Conservation (phyloP, 1,140 invertebrate genomes). For the Antheraea mylitta region DNA sequence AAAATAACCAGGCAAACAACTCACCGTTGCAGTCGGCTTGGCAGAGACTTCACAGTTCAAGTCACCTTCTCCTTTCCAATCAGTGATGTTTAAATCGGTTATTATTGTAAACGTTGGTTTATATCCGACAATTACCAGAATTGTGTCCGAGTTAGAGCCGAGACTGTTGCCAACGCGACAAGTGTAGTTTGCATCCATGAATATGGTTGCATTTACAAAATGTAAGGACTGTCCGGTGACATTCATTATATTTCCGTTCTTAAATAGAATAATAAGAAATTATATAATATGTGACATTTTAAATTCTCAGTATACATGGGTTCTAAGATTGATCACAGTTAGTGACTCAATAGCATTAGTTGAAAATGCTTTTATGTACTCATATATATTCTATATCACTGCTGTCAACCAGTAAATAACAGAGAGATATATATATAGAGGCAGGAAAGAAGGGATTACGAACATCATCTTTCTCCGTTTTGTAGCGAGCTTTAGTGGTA, state of each 20-base stretch:
- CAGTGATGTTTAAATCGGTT: neutral
- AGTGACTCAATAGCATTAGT: too few relatives aligned
- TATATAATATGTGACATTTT: too few relatives aligned
- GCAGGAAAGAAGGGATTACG: too few relatives aligned
- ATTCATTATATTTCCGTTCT: neutral
- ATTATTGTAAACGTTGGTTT: neutral
- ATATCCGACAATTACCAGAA: conserved; percentile 3
- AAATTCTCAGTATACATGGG: too few relatives aligned
- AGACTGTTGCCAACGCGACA: conserved; percentile 16
- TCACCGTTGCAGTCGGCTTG: conserved; percentile 10
- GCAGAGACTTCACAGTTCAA: conserved; percentile 7
- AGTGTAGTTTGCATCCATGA: conserved; percentile 17
- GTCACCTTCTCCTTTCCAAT: conserved; percentile 10
- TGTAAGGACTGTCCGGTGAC: conserved; percentile 3
- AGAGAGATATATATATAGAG: too few relatives aligned
- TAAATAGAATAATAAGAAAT: too few relatives aligned
- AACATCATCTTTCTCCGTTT: too few relatives aligned
- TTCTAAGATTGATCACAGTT: too few relatives aligned
- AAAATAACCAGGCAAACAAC: neutral
- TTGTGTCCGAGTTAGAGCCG: conserved; percentile 15
- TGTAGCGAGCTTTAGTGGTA: too few relatives aligned
- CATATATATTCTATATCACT: too few relatives aligned
- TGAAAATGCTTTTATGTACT: too few relatives aligned
- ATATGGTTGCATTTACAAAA: neutral
- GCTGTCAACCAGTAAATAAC: too few relatives aligned